Conservation (phyloP, 2,888 invertebrate genomes). For the Andrena flavipes region DNA sequence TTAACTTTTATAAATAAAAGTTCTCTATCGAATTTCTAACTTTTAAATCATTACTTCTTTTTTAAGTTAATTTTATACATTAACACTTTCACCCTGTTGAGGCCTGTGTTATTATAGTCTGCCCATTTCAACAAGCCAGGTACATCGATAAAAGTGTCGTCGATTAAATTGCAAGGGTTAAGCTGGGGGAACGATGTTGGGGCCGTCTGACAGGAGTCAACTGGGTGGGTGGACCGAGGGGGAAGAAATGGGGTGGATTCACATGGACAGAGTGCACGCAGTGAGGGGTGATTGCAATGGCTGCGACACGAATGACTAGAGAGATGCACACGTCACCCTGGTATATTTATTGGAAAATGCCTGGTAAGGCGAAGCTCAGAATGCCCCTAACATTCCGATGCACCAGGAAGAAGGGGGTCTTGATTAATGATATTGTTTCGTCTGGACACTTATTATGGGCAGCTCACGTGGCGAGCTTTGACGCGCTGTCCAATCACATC, state of each 20-base stretch:
- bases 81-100: too few species aligned
- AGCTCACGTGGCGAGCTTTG: constrained; percentile 39
- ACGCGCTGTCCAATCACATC: constrained; percentile 34
- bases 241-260: constrained; percentile 35
- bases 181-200: background rate
- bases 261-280: constrained; percentile 24
- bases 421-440: constrained; percentile 71
- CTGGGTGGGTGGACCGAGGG: background rate
- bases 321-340: constrained; percentile 68
- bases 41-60: too few species aligned
- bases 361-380: constrained; percentile 58
- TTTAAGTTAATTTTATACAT: too few species aligned
- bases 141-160: background rate
- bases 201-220: background rate
- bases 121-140: background rate
- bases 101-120: too few species aligned
- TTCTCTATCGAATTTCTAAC: too few species aligned
- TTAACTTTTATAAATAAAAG: too few species aligned
- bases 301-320: constrained; percentile 47
- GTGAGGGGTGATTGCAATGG: constrained; percentile 11
- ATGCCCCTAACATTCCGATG: constrained; percentile 57
- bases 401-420: constrained; percentile 62
- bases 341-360: constrained; percentile 77
- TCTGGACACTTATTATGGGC: constrained; percentile 66
- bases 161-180: background rate